Evolutionary conservation across 2,888 invertebrate genomes (phyloP), one percentile per base, ranked within the genome.

Genomic region (Xanthorhoe designata): DNA sequence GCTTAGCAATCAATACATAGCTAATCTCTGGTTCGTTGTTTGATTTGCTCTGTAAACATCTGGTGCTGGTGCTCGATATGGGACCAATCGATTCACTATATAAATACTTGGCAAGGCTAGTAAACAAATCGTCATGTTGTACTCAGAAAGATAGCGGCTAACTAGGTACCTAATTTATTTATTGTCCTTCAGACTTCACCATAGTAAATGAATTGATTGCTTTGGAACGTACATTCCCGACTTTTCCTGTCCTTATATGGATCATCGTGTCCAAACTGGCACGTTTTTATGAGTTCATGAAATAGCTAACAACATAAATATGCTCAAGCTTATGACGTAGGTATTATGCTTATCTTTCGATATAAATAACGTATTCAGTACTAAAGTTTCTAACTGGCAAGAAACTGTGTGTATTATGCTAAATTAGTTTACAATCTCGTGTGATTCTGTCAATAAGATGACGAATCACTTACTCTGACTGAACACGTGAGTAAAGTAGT

Each of bases 21-120:
- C 18, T 54, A 38, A 54, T 38, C 13, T 42, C 42, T 24, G n/a
- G 19, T 19, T 55, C 10, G 18, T 54, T 42, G 19, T n/a, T 45
- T n/a, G 19, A 56, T 15, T 47, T 1, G 47, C 17, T 42, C 38
- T 55, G 13, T 42, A 55, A 55, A 55, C 42, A 55, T 42, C 8
- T 42, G 54, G 19, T 38, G 42, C 45, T 56, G 24, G 45, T 38
- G 35, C 53, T 38, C 15, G 38, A 18, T 54, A 38, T 15, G 38
- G 18, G 45, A n/a, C 42, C 19, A 55, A 45, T 56, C 54, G 19
- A 54, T 54, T 29, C 8, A 47, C 47, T 47, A 13, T 4, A 15
- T 15, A 15, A 47, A 15, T 47, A 42, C 38, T 13, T 42, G 38
- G 13, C 38, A 1, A 42, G 38, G 13, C 38, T 42, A 42, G 38